Conservation (phyloP, 2,797 vertebrate species). For the Sciaenops ocellatus region DNA sequence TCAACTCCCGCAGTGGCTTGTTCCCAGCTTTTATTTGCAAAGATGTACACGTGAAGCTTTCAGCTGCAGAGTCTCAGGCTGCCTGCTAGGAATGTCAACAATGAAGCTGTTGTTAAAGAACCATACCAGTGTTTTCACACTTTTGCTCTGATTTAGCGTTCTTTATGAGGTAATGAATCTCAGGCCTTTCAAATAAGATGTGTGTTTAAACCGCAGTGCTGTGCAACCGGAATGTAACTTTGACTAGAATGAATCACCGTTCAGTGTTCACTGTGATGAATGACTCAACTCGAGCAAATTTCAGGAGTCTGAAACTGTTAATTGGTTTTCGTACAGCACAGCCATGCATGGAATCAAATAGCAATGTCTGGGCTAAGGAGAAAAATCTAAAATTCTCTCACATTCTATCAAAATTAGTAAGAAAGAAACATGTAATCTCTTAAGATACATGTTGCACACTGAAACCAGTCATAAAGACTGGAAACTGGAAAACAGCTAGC, state of each 20-base stretch:
- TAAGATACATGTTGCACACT: not conserved
- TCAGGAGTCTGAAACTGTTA: not conserved
- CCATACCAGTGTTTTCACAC: not conserved
- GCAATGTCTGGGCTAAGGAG: not conserved
- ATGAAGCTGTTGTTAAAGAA: not conserved
- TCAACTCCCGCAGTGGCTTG: not conserved
- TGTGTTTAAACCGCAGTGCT: not conserved
- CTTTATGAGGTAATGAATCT: not conserved
- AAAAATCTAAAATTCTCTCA: not conserved
- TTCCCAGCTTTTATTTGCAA: slow-evolving; percentile 4
- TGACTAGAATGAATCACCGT: not conserved
- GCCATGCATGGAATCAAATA: not conserved
- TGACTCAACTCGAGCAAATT: not conserved
- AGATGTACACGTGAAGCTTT: not conserved
- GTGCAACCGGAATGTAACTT: not conserved
- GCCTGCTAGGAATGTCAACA: not conserved
- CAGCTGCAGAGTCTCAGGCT: not conserved
- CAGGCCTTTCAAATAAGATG: not conserved
- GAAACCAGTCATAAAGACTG: not conserved
- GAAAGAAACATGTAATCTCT: too few species aligned
- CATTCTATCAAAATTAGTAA: not conserved
- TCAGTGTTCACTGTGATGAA: not conserved
- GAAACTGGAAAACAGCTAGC: not conserved
- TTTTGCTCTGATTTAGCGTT: not conserved
- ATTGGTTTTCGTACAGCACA: not conserved